A percentile compares a stretch with the other conserved stretches of the same genome.
Conservation (phyloP, 2,113 vertebrate genomes). For the Dolichotis patagonum region DNA sequence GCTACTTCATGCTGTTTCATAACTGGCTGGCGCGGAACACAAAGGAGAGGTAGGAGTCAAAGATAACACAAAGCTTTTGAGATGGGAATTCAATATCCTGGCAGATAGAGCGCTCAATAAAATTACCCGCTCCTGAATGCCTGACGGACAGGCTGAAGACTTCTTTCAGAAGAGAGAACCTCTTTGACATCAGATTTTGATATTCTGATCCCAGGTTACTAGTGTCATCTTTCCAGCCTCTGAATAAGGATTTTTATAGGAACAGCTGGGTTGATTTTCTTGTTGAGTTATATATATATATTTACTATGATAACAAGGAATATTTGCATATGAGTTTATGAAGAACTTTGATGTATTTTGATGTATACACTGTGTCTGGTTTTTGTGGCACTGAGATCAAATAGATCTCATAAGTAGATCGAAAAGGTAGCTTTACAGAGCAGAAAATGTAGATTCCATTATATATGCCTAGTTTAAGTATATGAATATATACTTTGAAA, state of each 20-base stretch:
- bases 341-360: not conserved
- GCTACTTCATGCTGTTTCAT: conserved; percentile 18
- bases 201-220: conserved; percentile 55
- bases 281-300: not conserved
- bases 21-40: conserved; percentile 59
- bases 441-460: not conserved
- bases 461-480: not conserved
- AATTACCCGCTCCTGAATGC: conserved; percentile 67
- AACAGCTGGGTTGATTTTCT: not conserved
- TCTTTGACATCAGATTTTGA: conserved; percentile 59
- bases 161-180: conserved; percentile 57
- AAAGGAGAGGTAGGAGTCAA: conserved; percentile 61
- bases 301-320: not conserved
- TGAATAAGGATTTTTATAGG: not conserved
- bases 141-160: conserved; percentile 58
- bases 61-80: conserved; percentile 75
- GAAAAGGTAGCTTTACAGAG: not conserved
- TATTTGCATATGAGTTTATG: not conserved
- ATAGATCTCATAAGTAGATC: not conserved
- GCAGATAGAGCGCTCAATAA: conserved; percentile 69
- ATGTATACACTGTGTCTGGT: not conserved
- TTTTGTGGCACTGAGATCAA: not conserved
- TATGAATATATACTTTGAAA: too few relatives aligned
- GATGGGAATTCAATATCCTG: conserved; percentile 80
- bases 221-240: conserved; percentile 10